Percentiles rank a stretch among this genome's conserved stretches.
Conservation (phyloP, 2,797 vertebrate genomes). For the Chloroceryle inda region DNA sequence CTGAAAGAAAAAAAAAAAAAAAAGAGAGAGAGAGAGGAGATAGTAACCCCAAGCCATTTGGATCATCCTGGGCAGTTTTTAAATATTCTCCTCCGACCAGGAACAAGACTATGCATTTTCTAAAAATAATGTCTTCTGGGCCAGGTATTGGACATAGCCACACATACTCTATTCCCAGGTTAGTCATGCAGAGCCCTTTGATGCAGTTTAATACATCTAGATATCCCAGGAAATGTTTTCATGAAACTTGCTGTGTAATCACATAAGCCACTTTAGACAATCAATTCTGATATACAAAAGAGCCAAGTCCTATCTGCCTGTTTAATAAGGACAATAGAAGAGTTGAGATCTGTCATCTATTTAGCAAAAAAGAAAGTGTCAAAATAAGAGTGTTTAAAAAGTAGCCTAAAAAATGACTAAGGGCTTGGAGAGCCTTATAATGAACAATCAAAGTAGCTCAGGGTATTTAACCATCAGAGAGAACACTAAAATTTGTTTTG, state of each 20-base stretch:
- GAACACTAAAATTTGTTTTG: not conserved
- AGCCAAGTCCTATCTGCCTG: rapidly evolving
- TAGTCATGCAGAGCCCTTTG: not conserved
- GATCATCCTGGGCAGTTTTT: not conserved
- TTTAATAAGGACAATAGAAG: not conserved
- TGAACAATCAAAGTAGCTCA: not conserved
- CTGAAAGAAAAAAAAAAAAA: not conserved
- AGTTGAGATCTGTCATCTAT: not conserved
- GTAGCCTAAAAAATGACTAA: not conserved
- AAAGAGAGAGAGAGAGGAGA: not conserved
- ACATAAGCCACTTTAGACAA: not conserved
- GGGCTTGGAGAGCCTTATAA: not conserved
- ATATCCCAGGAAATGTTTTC: not conserved
- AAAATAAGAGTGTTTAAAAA: not conserved
- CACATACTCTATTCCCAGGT: not conserved
- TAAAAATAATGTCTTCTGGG: not conserved
- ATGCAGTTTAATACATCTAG: not conserved
- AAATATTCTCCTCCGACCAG: not conserved
- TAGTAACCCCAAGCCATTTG: not conserved
- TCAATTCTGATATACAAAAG: not conserved
- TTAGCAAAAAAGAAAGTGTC: not conserved
- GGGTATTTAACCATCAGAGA: not conserved
- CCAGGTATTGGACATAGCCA: not conserved
- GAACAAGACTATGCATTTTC: not conserved
- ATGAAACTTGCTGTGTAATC: not conserved